Evolutionary conservation across 2,113 vertebrate genomes (phyloP), one percentile per base, ranked within the genome.

Genomic region (Aptenodytes patagonicus): DNA sequence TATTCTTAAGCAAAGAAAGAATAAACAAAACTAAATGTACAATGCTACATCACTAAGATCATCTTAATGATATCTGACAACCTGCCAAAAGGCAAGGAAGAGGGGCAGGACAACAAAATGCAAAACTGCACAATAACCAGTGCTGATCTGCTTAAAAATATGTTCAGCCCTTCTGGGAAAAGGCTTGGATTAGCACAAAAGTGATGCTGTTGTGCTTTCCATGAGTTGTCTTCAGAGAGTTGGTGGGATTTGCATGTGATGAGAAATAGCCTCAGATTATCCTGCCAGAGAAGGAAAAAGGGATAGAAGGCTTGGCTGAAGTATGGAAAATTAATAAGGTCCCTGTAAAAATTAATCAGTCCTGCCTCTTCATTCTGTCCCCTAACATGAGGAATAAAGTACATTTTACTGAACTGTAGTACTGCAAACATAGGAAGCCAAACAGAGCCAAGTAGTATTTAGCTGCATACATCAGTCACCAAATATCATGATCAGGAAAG

Each of bases 61-160:
- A 60, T 73, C 83, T 71, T 97, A 97, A 97, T 96, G 51, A n/a
- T 97, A 94, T 94, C 69, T 97, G 97, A 98, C 94, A 97, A 80
- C 52, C 90, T 96, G 98, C 96, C 96, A 97, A 96, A 96, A 98
- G 95, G 94, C 95, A 95, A 93, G 80, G 95, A 82, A 95, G 80
- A 96, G 54, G 36, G 55, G 89, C 76, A 95, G 73, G 55, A 89
- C 93, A 96, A 89, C 72, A 89, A 90, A 90, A 76, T 85, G 83
- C 77, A 96, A 97, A 96, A 83, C 51, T 61, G 82, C 86, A 84
- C 70, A 96, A 93, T 29, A 95, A 88, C 75, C 69, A 81, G 40
- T 72, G 61, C 84, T 96, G 71, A 89, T 95, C 89, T 91, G 46
- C 86, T 47, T 95, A 85, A 92, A 95, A 69, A 89, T 65, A 58